A percentile compares a stretch with the other conserved stretches of the same genome.
These are phyloP conservation scores for Leptobrachium ailaonicum DNA, from an alignment of 2,113 vertebrate genomes.

Conservation along the genomic window DNA sequence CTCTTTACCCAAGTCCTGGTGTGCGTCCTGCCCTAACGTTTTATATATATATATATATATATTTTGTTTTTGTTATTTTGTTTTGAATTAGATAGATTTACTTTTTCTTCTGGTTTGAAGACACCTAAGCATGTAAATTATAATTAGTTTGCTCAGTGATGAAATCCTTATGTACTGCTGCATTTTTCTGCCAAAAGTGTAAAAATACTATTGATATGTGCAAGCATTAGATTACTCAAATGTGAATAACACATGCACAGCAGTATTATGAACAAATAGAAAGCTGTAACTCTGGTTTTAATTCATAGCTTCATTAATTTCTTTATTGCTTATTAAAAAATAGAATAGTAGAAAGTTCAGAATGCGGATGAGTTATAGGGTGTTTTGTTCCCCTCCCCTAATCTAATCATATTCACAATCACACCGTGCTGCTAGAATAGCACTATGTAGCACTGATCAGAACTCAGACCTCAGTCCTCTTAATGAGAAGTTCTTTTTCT, in stretches of 20 bases:
- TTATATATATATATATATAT: too few relatives aligned
- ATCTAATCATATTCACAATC: slow-evolving; percentile 29
- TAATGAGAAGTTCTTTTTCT: slow-evolving; percentile 36
- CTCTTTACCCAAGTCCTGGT: too few relatives aligned
- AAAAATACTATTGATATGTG: too few relatives aligned
- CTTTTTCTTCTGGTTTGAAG: too few relatives aligned
- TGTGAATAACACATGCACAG: neutral
- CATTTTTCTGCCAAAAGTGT: too few relatives aligned
- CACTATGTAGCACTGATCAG: slow-evolving; percentile 21
- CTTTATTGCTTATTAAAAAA: neutral
- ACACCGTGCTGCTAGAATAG: slow-evolving; percentile 24
- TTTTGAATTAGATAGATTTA: too few relatives aligned
- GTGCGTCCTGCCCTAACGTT: too few relatives aligned
- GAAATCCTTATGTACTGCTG: too few relatives aligned
- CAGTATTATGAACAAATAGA: neutral
- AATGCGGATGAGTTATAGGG: neutral
- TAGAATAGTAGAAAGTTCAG: slow-evolving; percentile 1
- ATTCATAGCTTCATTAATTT: neutral
- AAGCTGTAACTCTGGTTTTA: neutral
- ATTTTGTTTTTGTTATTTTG: too few relatives aligned
- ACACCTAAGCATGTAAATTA: too few relatives aligned
- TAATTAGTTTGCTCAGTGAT: too few relatives aligned
- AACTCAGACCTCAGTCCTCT: slow-evolving; percentile 4
- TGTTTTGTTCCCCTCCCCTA: neutral
- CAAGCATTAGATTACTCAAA: too few relatives aligned